Evolutionary conservation across 2,113 vertebrate species (phyloP), one percentile per base, ranked within the genome.

Genomic region (Sinocyclocheilus grahami): DNA sequence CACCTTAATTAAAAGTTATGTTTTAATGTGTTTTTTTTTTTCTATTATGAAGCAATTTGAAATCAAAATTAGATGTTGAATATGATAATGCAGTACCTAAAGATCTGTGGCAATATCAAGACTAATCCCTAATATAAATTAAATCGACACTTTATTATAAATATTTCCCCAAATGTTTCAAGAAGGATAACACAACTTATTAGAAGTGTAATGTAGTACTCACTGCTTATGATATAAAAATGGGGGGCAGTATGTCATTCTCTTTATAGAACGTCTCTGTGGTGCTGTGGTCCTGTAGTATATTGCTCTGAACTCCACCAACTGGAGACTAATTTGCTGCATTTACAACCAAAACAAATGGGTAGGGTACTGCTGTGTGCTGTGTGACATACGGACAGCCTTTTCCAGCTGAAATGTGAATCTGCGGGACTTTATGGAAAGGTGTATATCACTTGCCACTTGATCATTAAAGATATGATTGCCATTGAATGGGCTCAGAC

Each of bases 401-500:
- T 39, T 67, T 75, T 74, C 42, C 37, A 1, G 13, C 78, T 46
- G 78, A 81, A 81, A 81, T 72, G 27, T 60, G 39, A 82, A 86
- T 81, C 77, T 60, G 78, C 30, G 27, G 82, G 84, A 30, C 96
- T 97, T 97, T 97, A 97, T 97, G 96, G 96, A 95, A 96, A 95
- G 95, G 95, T 97, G 96, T 96, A 96, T 96, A 97, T 97, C 97
- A 97, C 97, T 96, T 96, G 97, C 97, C 96, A 96, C 96, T 97
- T 96, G 96, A 97, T 99, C 97, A 98, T 99, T 97, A 97, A 97
- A 97, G 96, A 95, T 96, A 96, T 98, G 97, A 98, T 98, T 97
- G 96, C 96, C 95, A 92, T 95, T 95, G 97, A 96, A 97, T 96
- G 94, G 95, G 96, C 96, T 96, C 96, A 86, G 91, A 97, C 96